These are phyloP conservation scores for Osmerus eperlanus DNA, from an alignment of 2,113 vertebrate genomes.

Conservation along the genomic window DNA sequence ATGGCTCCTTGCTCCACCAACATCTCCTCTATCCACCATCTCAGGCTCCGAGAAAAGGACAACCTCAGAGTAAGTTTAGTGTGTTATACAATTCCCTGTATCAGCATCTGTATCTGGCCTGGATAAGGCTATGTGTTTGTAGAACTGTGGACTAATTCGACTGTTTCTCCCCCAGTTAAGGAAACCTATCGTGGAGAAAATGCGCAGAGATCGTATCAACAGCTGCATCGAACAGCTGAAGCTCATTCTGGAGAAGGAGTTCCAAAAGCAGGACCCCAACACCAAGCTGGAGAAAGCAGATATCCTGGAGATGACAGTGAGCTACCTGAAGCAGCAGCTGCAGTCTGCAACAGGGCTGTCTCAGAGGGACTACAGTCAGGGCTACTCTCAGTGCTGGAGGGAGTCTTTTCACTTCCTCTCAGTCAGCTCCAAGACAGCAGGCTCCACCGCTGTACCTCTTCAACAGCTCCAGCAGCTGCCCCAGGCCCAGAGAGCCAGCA, in stretches of 20 bases:
- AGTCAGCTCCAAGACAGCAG: conserved; percentile 59
- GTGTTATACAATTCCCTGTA: not conserved
- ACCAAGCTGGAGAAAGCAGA: conserved; percentile 86
- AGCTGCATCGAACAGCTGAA: conserved; percentile 79
- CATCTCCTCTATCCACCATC: conserved; percentile 45
- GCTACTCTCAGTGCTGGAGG: conserved; percentile 77
- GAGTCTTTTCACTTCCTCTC: conserved; percentile 78
- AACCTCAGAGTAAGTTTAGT: conserved; percentile 58
- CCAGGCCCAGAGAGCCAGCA: conserved; percentile 37
- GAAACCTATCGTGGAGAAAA: conserved; percentile 86
- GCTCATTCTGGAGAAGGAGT: conserved; percentile 81
- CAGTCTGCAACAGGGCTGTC: conserved; percentile 33
- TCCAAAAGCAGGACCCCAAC: conserved; percentile 79
- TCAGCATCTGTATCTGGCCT: not conserved
- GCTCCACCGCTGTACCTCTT: conserved; percentile 20
- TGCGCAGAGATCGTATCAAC: conserved; percentile 83
- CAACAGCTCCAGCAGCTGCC: conserved; percentile 45
- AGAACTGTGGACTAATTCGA: conserved; percentile 18
- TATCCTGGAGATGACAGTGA: conserved; percentile 85
- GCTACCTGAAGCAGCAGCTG: conserved; percentile 78
- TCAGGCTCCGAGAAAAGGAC: conserved; percentile 54
- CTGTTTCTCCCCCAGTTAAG: conserved; percentile 68
- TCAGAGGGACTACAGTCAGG: conserved; percentile 67
- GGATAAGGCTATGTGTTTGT: not conserved
- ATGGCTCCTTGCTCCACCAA: conserved; percentile 63